Conservation (phyloP, 2,888 invertebrate species). For the Ophion obscuratus region DNA sequence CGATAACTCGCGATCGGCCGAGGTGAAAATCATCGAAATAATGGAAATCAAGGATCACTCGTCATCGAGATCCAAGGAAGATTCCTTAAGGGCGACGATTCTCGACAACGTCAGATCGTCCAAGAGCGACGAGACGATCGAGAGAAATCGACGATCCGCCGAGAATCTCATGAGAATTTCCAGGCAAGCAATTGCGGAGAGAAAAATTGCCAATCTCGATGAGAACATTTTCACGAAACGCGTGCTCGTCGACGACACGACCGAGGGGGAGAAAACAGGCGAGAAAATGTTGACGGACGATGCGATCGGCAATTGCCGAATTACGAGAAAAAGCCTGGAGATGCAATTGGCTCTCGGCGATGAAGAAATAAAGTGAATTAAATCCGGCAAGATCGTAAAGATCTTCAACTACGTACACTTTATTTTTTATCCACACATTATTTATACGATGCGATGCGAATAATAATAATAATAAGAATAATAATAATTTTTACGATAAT, state of each 20-base stretch:
- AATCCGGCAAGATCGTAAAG: slow-evolving; percentile 55
- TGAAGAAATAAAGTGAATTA: slow-evolving; percentile 54
- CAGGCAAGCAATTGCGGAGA: slow-evolving; percentile 66
- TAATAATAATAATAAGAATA: slow-evolving; percentile 68
- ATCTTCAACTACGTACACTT: slow-evolving; percentile 75
- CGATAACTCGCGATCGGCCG: not conserved
- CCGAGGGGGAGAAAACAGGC: not conserved
- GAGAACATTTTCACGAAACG: not conserved
- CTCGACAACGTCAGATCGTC: slow-evolving; percentile 60
- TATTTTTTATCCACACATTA: slow-evolving; percentile 76
- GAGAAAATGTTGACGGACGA: slow-evolving; percentile 24
- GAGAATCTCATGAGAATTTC: slow-evolving; percentile 65
- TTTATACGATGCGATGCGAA: slow-evolving; percentile 69
- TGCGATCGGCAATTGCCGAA: slow-evolving; percentile 19
- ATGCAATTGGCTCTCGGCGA: slow-evolving; percentile 70
- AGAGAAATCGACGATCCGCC: slow-evolving; percentile 65
- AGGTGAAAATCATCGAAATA: not conserved
- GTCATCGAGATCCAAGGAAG: slow-evolving; percentile 3
- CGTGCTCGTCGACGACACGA: not conserved
- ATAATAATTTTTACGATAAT: slow-evolving; percentile 12
- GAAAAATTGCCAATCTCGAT: slow-evolving; percentile 52
- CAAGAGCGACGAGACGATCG: slow-evolving; percentile 66
- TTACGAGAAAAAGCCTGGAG: slow-evolving; percentile 70
- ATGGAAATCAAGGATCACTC: not conserved
- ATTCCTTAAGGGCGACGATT: slow-evolving; percentile 64